phyloP scores from a whole-genome alignment of 1,140 invertebrate species.

The Drosophila melanica region DNA sequence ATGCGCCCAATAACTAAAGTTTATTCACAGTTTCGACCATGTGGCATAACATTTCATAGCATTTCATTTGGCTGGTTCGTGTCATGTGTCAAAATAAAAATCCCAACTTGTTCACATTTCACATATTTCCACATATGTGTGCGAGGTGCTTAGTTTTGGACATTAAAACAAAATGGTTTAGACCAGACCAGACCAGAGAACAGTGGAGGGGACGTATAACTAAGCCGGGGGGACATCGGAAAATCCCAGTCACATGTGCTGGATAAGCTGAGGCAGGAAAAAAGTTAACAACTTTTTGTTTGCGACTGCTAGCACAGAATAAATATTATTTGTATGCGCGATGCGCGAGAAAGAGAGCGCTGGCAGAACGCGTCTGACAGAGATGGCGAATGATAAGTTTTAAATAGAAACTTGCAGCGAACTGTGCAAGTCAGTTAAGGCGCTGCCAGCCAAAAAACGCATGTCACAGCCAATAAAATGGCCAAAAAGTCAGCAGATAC shows the following conservation, averaged over 20 bases:
- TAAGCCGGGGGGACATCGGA: background rate
- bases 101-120: conserved; percentile 47
- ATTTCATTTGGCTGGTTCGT: conserved; percentile 41
- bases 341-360: conserved; percentile 1
- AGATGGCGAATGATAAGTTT: conserved; percentile 36
- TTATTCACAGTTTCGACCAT: conserved; percentile 3
- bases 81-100: conserved; percentile 60
- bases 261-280: conserved; percentile 15
- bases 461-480: conserved; percentile 45
- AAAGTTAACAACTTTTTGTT: conserved; percentile 50
- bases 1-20: background rate
- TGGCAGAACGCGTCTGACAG: background rate
- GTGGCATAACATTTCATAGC: conserved; percentile 33
- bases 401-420: conserved; percentile 46
- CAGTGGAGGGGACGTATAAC: background rate
- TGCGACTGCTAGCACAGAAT: conserved; percentile 11
- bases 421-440: conserved; percentile 59
- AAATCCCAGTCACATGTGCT: conserved; percentile 27
- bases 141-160: conserved; percentile 31
- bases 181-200: conserved; percentile 22
- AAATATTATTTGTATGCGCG: conserved; percentile 30
- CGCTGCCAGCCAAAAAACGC: conserved; percentile 29
- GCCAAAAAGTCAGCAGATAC: conserved; percentile 12
- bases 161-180: conserved; percentile 38
- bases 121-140: conserved; percentile 29